A percentile compares a stretch with the other conserved stretches of the same genome.
phyloP scores from a whole-genome alignment of 2,113 vertebrate genomes.

The Pterocles orientalis region DNA sequence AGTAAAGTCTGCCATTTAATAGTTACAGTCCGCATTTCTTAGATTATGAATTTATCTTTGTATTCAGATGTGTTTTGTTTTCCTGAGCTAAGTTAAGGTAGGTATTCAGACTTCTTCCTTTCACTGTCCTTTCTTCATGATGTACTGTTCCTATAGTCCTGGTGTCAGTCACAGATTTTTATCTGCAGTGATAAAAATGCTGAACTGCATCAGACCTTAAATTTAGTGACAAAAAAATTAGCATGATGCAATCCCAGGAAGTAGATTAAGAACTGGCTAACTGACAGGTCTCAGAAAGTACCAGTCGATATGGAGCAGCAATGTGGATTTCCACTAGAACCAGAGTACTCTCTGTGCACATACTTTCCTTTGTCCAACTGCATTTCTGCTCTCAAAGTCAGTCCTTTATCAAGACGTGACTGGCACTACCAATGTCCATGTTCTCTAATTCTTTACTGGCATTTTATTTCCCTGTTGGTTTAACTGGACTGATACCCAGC shows the following conservation, averaged over 20 bases:
- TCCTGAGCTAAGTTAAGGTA: not conserved
- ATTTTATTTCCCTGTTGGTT: not conserved
- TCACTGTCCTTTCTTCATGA: not conserved
- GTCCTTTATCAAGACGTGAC: not conserved
- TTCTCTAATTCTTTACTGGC: not conserved
- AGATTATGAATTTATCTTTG: not conserved
- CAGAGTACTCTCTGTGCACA: not conserved
- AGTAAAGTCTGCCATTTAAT: not conserved
- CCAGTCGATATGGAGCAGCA: not conserved
- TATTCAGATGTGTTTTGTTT: not conserved
- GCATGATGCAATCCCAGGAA: slow-evolving; percentile 66
- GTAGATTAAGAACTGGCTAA: slow-evolving; percentile 39
- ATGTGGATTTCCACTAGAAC: not conserved
- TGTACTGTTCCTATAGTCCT: not conserved
- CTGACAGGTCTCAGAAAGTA: slow-evolving; percentile 14
- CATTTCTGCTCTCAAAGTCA: not conserved
- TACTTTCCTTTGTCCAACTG: not conserved
- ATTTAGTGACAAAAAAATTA: slow-evolving; percentile 52
- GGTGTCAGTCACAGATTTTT: slow-evolving; percentile 1
- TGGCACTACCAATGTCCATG: not conserved
- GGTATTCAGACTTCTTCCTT: not conserved
- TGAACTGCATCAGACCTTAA: slow-evolving; percentile 63
- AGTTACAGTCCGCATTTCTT: not conserved
- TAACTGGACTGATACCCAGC: not conserved
- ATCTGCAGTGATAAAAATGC: slow-evolving; percentile 60